phyloP scores from a whole-genome alignment of 1,140 invertebrate species.

The Mamestra configurata region DNA sequence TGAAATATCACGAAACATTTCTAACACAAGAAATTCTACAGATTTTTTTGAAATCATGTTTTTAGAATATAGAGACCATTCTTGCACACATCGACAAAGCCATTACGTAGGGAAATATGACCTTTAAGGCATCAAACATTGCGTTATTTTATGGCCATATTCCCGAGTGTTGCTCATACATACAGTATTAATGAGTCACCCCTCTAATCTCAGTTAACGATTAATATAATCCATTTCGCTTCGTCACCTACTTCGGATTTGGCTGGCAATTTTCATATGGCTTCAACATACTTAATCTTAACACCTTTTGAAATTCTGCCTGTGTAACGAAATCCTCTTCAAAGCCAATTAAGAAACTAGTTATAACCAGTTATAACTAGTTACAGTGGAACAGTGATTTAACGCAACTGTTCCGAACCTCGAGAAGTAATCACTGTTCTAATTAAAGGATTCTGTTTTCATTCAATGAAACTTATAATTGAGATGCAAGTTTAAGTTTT shows the following conservation, averaged over 20 bases:
- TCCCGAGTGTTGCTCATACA: not conserved
- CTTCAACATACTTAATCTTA: not conserved
- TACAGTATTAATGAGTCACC: not conserved
- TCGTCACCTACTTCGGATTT: too few relatives aligned
- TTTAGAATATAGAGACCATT: too few relatives aligned
- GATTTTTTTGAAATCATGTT: too few relatives aligned
- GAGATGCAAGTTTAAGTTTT: not conserved
- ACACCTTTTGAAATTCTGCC: not conserved
- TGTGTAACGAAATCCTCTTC: not conserved
- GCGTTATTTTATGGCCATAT: not conserved
- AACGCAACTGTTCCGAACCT: not conserved
- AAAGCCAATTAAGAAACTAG: not conserved
- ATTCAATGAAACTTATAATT: slow-evolving; percentile 42
- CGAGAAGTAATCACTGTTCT: not conserved
- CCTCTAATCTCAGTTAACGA: not conserved
- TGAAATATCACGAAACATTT: too few relatives aligned
- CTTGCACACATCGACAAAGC: too few relatives aligned
- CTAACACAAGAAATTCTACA: too few relatives aligned
- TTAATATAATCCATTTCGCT: not conserved
- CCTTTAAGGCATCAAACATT: too few relatives aligned
- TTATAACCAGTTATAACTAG: not conserved
- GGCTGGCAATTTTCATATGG: not conserved
- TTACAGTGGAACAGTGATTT: not conserved
- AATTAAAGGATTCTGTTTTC: slow-evolving; percentile 6
- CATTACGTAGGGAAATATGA: too few relatives aligned